phyloP scores from a whole-genome alignment of 2,888 invertebrate species.

The Meta bourneti region DNA sequence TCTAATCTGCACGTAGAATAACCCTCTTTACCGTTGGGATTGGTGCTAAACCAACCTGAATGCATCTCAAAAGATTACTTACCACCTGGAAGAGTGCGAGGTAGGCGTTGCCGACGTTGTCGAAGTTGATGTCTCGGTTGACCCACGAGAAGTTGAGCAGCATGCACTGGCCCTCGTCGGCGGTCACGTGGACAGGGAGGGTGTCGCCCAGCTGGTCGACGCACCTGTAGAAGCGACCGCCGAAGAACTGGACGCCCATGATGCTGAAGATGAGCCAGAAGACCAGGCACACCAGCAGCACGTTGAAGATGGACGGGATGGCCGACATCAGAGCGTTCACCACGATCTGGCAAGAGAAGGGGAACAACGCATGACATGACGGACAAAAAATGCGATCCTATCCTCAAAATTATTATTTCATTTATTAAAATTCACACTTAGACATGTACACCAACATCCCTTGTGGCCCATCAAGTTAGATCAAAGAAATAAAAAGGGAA shows the following conservation, averaged over 20 bases:
- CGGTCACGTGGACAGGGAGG: constrained; percentile 91
- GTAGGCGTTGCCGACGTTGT: constrained; percentile 98
- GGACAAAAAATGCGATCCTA: not conserved
- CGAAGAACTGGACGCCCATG: constrained; percentile 98
- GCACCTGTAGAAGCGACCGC: constrained; percentile 97
- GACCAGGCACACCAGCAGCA: constrained; percentile 98
- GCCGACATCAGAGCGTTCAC: constrained; percentile 99
- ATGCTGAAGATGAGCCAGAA: constrained; percentile 99
- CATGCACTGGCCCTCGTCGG: constrained; percentile 90
- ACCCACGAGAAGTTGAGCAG: constrained; percentile 92
- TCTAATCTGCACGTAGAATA: too few relatives aligned
- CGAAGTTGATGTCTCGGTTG: constrained; percentile 98
- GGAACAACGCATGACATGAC: constrained; percentile 75
- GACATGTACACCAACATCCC: not conserved
- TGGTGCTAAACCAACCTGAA: not conserved
- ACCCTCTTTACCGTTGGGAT: not conserved
- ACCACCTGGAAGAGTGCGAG: constrained; percentile 97
- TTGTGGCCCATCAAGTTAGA: too few relatives aligned
- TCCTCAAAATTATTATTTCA: not conserved
- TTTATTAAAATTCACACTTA: not conserved
- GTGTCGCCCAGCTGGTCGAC: constrained; percentile 89
- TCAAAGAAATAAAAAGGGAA: too few relatives aligned
- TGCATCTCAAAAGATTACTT: constrained; percentile 74
- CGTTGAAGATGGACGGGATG: constrained; percentile 99
- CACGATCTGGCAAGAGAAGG: constrained; percentile 87